Evolutionary conservation across 2,113 vertebrate genomes (phyloP).

Genomic region (Elanoides forficatus): DNA sequence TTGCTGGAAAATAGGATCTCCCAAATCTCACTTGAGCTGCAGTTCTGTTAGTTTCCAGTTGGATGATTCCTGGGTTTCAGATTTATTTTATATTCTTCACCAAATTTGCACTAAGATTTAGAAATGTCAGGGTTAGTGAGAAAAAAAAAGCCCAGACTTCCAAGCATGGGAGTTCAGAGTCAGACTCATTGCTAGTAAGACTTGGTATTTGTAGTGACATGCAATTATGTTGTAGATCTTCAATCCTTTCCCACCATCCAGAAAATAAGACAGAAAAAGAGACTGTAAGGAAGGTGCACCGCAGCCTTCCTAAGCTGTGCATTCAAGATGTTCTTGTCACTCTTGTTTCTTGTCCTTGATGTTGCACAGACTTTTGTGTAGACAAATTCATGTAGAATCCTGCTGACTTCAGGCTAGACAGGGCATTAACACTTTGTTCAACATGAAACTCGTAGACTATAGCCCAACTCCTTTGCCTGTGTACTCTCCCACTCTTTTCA

Average conservation of each 20-base stretch:
- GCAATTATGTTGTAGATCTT: background rate
- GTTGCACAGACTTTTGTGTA: rapidly evolving
- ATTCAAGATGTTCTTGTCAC: background rate
- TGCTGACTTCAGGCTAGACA: background rate
- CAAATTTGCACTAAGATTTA: background rate
- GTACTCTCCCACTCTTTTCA: background rate
- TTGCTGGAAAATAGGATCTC: background rate
- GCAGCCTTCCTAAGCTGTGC: background rate
- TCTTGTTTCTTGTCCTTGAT: background rate
- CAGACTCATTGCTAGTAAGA: background rate
- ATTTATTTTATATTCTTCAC: background rate
- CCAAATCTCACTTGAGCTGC: background rate
- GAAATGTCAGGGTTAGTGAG: background rate
- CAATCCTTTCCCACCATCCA: background rate
- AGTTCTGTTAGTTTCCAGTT: background rate
- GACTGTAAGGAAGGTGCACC: background rate
- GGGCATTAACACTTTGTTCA: background rate
- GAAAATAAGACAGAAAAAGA: background rate
- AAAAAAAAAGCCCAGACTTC: background rate
- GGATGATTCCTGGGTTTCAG: background rate
- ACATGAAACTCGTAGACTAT: background rate
- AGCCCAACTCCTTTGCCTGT: background rate
- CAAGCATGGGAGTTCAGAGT: background rate
- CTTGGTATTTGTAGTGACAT: background rate
- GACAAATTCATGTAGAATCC: background rate